Evolutionary conservation across 2,888 invertebrate genomes (phyloP), one percentile per base, ranked within the genome.

Genomic region (Caprella mutica): DNA sequence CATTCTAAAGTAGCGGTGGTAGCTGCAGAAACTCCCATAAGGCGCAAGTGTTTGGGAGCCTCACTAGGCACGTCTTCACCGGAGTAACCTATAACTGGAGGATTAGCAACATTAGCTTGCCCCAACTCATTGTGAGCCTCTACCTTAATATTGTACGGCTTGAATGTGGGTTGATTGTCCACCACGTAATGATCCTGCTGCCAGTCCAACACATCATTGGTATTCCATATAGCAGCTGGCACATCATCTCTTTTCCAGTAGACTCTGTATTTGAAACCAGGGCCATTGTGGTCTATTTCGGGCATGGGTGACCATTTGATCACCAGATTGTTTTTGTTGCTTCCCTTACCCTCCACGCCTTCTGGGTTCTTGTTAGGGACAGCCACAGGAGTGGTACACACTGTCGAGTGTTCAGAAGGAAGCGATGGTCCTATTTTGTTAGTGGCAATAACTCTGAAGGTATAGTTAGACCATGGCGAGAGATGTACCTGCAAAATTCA

Each of bases 231-330:
- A 77, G 82, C 85, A 87, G 9, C 76, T 72, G 67, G 81, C 79
- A 0, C 84, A 67, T 85, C 84, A 71, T 87, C 85, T 55, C 84
- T 81, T 66, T 84, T 84, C 81, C 86, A 94, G 67, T 81, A 84
- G 24, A 97, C 86, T 59, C 84, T 79, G 75, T 98, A 98, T 71
- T 85, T 84, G 76, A 99, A 97, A 43, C 84, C 84, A 1, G 89
- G 90, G 0, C 86, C 97, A 76, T 97, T 93, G 76, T 97, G 96
- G 69, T 97, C 93, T 67, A 96, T 89, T 73, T 89, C 83, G 0
- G 91, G 85, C 94, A 98, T 96, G 66, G 85, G 84, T 69, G 92
- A 88, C 97, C 97, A 98, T 0, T 83, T 81, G 69, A 98, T 92
- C 61, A 93, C 84, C 71, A 98, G 79, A 73, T 93, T 93, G 67